Base-by-base conservation (phyloP, 2,888 invertebrate genomes). In the Sturmia bella region DNA sequence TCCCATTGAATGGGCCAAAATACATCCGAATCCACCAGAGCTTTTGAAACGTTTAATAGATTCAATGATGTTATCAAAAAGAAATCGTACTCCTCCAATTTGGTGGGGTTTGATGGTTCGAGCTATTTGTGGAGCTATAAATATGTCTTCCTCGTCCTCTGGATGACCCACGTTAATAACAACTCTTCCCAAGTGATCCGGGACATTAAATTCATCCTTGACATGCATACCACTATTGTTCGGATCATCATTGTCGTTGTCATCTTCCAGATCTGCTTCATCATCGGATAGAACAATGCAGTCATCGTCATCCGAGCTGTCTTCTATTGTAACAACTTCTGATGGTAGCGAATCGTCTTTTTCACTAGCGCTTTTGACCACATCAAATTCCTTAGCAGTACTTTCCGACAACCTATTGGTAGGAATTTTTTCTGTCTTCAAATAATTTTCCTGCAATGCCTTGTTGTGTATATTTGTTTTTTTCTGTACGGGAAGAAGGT, bases 1-100 rank as follows among this genome's bases (percentile, higher is more conserved):
- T 1, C 99, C 99, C 99, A 99, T 99, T 54, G 98, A 98, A 92
- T 99, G 99, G 0, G 99, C 99, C 68, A 99, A 92, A 86, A 99
- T 99, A 90, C 99, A 99, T 13, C 99, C 99, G 90, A 99, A 98
- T 12, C 99, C 99, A 2, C 95, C 93, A 0, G 96, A 96, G 15
- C 94, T 95, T 72, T 96, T 95, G 90, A 95, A 99, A 85, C 98
- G 93, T 81, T 95, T 95, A 54, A 96, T 93, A 19, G 98, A 98
- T 91, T 99, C 99, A 85, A 99, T 96, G 24, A 99, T 95, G 90
- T 99, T 99, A 91, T 99, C 99, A 89, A 97, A 99, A 69, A 99
- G 92, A 90, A 99, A 99, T 75, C 99, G 93, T 15, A 98, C 95
- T n/a, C 98, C 98, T 68, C 97, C 97, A 88, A 98, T 96, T 93